Base-by-base conservation (phyloP, 1,140 invertebrate species). In the Cataglyphis hispanica region DNA sequence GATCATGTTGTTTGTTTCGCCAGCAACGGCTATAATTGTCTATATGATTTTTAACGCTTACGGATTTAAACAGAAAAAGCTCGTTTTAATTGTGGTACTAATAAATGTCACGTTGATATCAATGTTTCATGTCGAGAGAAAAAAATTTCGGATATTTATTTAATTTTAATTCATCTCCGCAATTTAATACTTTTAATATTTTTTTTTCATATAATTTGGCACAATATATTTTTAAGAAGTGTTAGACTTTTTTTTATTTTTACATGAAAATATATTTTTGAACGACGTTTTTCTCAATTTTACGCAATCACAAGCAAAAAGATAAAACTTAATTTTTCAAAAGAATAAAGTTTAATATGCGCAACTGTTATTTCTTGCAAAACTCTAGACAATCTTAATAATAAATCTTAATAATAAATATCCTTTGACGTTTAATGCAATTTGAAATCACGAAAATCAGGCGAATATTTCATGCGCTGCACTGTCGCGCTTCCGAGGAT, bases 1-100 rank as follows among this genome's bases (percentile, higher is more conserved):
- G 22, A 63, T n/a, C 72, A 46, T 56, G n/a, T 13, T 46, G 22
- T 56, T 83, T 27, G 84, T 70, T 27, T 31, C 50, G 0, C n/a
- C 56, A 16, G 31, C 34, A n/a, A 56, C 1, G 31, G 3, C 50
- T 13, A 10, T 34, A 22, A 16, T 27, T 27, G 11, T 11, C 77
- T 74, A 27, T 11, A 13, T n/a, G 8, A 63, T 43, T 13, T 16
- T 13, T 10, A 61, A 11, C 11, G 4, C 27, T 25, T 50, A 72
- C 3, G 50, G 37, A 25, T 22, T 16, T 25, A 13, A 72, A 25
- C 16, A 5, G 16, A 46, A 58, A 58, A 34, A 56, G 11, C 19
- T n/a, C 5, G 50, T 31, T 1, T 34, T 53, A n/a, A 53, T 27
- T 56, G n/a, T 0, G 4, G 6, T 58, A 58, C 10, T 16, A 22